Base-by-base conservation (phyloP, 2,797 vertebrate species). In the Merluccius polli region DNA sequence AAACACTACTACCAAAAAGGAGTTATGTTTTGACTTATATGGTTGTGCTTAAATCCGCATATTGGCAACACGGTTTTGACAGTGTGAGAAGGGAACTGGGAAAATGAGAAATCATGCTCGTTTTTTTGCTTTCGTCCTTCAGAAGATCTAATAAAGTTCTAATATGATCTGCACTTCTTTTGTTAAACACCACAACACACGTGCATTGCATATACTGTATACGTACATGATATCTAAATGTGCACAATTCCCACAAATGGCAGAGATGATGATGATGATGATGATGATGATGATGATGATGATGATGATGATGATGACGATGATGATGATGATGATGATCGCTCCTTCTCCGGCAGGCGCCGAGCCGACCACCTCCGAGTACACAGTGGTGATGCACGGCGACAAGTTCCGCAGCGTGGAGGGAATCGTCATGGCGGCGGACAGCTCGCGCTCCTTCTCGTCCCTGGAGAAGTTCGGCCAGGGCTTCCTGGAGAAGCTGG, bases 371-470 rank as follows among this genome's bases (percentile, higher is more conserved):
- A 99, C 97, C 73, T 98, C 97, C 0, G 97, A 99, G 91, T 99
- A 99, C 92, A 99, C 98, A 0, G 97, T 99, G 83, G 94, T 99
- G 76, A 98, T 96, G 96, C 97, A 99, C 0, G 97, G 98, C 0
- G 95, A 97, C 71, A 99, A 97, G 91, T 91, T 95, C 77, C 96
- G 97, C 74, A 94, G 94, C 75, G 93, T 99, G 0, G 98, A 99
- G 87, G 97, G 97, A 70, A 98, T 99, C 0, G 97, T 99, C 74
- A 99, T 99, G 98, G 98, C 98, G 71, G 96, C 97, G 0, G 97
- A 99, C 92, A 99, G 97, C 0, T 89, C 96, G 0, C 94, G 97
- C 30, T 96, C 97, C 76, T 99, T 99, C 88, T 98, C 97, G 0
- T 96, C 97, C 0, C 92, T 99, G 38, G 97, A 99, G 91, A 98